Evolutionary conservation across 2,113 vertebrate genomes (phyloP).

Genomic region (Macrotis lagotis): DNA sequence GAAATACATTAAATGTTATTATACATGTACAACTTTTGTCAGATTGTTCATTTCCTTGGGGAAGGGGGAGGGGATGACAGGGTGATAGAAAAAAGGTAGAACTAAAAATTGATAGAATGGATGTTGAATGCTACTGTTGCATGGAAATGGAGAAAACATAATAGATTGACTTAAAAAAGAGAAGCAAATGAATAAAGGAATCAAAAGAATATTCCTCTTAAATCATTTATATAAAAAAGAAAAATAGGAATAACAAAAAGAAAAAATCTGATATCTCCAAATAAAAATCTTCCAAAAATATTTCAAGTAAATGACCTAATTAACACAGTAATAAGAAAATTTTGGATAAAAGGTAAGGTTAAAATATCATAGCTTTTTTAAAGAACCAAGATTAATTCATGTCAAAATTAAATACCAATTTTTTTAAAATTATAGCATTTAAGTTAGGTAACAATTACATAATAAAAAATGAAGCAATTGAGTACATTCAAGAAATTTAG

Average conservation of each 20-base stretch:
- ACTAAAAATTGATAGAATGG: no score
- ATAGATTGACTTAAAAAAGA: no score
- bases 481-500: neutral
- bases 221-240: neutral
- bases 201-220: neutral
- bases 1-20: no score
- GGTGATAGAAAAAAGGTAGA: no score
- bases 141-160: neutral
- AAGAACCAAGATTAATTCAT: neutral
- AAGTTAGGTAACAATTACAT: neutral
- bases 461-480: neutral
- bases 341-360: neutral
- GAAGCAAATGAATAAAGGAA: neutral
- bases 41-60: no score
- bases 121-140: no score
- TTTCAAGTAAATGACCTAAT: neutral
- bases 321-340: neutral
- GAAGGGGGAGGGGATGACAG: neutral
- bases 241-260: neutral
- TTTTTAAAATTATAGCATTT: no score
- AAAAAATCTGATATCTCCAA: neutral
- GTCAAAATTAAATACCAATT: neutral
- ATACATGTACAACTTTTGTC: no score
- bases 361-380: neutral
- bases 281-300: neutral